Base-by-base conservation (phyloP, 2,888 invertebrate species). In the Trypoxylon attenuatum region DNA sequence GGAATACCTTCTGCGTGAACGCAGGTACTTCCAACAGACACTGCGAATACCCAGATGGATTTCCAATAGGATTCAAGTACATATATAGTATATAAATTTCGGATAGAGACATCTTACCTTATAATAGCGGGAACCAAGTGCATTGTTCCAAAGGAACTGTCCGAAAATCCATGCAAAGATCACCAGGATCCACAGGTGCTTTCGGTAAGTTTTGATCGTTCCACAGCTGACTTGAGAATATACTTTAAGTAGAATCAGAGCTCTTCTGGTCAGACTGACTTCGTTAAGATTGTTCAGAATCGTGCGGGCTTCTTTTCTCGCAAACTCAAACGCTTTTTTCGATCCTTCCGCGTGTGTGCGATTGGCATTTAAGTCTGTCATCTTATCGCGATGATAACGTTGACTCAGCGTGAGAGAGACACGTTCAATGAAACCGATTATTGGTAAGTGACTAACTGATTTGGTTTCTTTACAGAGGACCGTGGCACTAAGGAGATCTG, bases 1-100 rank as follows among this genome's bases (percentile, higher is more conserved):
- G 92, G 83, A 96, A 93, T 42, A 84, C 61, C 59, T 82, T 83
- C 60, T 82, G 83, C 50, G 80, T 75, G 39, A 82, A 54, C 8
- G 72, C 43, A 0, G 84, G 82, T 13, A 78, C 49, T 21, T 82
- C 80, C 29, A 84, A 39, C 49, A 85, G 66, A 54, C 86, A 86
- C 86, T 86, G 68, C 13, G 70, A 64, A 59, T 49, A n/a, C n/a
- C n/a, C n/a, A n/a, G n/a, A n/a, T n/a, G n/a, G n/a, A n/a, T n/a
- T n/a, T n/a, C n/a, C n/a, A n/a, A n/a, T n/a, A n/a, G n/a, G n/a
- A n/a, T n/a, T n/a, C n/a, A n/a, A 19, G 41, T 41, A n/a, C 16
- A 41, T 18, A n/a, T 1, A n/a, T 1, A 4, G 5, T 41, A 18
- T 18, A 16, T 3, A 41, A 22, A 25, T 46, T 2, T 22, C 16